Evolutionary conservation across 2,797 vertebrate species (phyloP), one percentile per base, ranked within the genome.

Genomic region (Ctenopoma kingsleyae): DNA sequence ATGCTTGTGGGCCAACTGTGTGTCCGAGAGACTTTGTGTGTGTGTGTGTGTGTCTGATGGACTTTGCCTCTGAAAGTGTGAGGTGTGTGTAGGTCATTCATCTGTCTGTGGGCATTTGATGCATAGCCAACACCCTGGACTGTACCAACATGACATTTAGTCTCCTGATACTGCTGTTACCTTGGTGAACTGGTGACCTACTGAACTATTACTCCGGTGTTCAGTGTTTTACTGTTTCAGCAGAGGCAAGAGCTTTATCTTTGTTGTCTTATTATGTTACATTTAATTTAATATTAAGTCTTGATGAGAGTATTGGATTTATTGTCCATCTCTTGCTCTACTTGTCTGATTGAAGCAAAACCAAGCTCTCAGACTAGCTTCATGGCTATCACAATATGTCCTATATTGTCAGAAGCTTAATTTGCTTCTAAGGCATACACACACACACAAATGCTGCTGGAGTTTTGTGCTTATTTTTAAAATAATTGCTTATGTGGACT

Each of bases 291-390:
- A 58, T 65, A 0, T 3, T 51, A 20, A 20, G 36, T 51, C 32
- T 40, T 15, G 16, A 59, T 44, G 32, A 2, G n/a, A 19, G 16
- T 1, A 1, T 27, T 55, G 13, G 38, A 19, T 71, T 56, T 67
- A 38, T 48, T n/a, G 8, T 30, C 50, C 30, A 27, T 25, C 25
- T 20, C 49, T 52, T 16, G 43, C 2, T 38, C 13, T 36, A 59
- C 4, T 2, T 76, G 66, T 53, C 53, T 67, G 16, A 58, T 8
- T 38, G 36, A 11, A 35, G 32, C 8, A 11, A 35, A 35, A 13
- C 10, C 11, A 38, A 38, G 12, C 36, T 13, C 36, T 38, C 11
- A 32, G 30, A 32, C 30, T 2, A 13, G 36, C 36, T 38, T 38
- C 2, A 3, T 13, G 36, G 10, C 36, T 3, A 13, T 38, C 10